Percentiles rank a stretch among this genome's conserved stretches.
phyloP scores from a whole-genome alignment of 2,113 vertebrate genomes.

The Bambusicola thoracicus region DNA sequence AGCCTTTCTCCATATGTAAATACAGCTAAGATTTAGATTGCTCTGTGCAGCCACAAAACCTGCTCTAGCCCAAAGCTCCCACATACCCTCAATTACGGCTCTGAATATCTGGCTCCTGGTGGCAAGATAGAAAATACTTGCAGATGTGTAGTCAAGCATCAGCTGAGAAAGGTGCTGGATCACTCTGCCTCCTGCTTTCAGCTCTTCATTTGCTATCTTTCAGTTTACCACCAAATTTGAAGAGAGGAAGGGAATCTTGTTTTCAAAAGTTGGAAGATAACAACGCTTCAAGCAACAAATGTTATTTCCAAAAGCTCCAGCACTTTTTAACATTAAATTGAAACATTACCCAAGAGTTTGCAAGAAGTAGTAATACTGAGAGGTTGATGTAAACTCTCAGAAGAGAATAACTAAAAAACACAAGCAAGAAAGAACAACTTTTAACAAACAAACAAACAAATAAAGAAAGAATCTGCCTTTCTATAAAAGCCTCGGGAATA shows the following conservation, averaged over 20 bases:
- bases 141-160: not conserved
- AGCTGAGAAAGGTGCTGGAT: not conserved
- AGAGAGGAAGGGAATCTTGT: not conserved
- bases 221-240: not conserved
- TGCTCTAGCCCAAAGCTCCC: not conserved
- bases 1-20: not conserved
- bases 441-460: not conserved
- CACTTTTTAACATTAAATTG: not conserved
- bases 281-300: not conserved
- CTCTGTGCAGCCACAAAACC: not conserved
- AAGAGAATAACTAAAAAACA: not conserved
- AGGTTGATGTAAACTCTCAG: not conserved
- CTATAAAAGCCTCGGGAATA: not conserved
- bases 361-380: not conserved
- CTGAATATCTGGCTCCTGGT: not conserved
- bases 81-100: not conserved
- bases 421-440: not conserved
- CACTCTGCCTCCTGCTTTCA: not conserved
- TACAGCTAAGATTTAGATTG: not conserved
- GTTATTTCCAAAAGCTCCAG: not conserved
- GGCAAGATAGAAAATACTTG: rapidly evolving
- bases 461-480: not conserved
- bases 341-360: not conserved
- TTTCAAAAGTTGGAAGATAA: not conserved
- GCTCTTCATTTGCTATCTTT: not conserved